Evolutionary conservation across 2,113 vertebrate genomes (phyloP).

Genomic region (Tupaia tana): DNA sequence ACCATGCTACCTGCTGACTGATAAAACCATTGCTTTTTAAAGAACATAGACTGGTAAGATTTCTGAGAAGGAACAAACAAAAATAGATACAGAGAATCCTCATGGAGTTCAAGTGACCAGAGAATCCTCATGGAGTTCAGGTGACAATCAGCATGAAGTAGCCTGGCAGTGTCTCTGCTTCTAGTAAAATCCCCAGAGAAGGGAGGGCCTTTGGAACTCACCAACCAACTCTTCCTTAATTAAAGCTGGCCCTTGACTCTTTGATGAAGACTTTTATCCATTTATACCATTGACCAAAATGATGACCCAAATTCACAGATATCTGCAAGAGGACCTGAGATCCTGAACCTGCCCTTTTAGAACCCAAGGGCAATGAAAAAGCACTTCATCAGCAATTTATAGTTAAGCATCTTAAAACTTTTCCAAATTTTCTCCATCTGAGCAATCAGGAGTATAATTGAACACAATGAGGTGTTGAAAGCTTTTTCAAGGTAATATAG

Average conservation of each 20-base stretch:
- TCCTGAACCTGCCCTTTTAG: not conserved
- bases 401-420: slow-evolving; percentile 10
- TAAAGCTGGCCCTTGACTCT: not conserved
- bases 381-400: not conserved
- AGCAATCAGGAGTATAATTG: slow-evolving; percentile 69
- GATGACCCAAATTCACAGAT: slow-evolving; percentile 10
- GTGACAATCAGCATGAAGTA: not conserved
- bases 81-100: not conserved
- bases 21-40: not conserved
- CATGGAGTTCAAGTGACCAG: too few relatives aligned
- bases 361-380: not conserved
- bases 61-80: not conserved
- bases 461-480: slow-evolving; percentile 67
- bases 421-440: slow-evolving; percentile 13
- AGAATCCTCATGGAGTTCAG: not conserved
- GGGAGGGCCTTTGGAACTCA: not conserved
- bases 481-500: slow-evolving; percentile 54
- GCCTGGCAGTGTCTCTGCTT: not conserved
- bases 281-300: not conserved
- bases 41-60: not conserved
- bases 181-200: not conserved
- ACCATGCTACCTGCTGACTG: too few relatives aligned
- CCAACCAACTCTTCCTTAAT: not conserved
- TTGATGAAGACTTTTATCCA: not conserved
- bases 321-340: not conserved